Evolutionary conservation across 2,113 vertebrate genomes (phyloP).

Genomic region (Ophthalmolycus amberensis): DNA sequence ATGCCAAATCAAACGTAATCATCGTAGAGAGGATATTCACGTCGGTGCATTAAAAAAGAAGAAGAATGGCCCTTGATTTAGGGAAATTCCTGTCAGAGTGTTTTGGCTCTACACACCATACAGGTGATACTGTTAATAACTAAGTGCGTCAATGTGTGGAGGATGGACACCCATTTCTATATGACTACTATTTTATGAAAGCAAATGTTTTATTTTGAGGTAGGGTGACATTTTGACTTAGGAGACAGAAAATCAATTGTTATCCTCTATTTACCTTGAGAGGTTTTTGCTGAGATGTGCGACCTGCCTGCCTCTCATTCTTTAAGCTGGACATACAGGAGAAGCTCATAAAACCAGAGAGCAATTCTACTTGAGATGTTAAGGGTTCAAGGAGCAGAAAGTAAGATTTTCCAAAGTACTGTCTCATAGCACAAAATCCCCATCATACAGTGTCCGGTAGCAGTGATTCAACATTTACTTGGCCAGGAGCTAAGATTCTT

Average conservation of each 20-base stretch:
- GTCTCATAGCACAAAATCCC: neutral
- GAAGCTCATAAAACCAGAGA: neutral
- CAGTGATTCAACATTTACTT: neutral
- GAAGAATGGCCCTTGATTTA: conserved; percentile 19
- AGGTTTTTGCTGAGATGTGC: neutral
- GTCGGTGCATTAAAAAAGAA: conserved; percentile 8
- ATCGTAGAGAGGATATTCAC: conserved; percentile 29
- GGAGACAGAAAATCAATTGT: neutral
- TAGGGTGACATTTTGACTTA: neutral
- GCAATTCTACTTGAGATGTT: neutral
- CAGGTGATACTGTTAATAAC: neutral
- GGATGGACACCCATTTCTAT: neutral
- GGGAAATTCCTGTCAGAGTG: conserved; percentile 6
- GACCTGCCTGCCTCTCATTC: neutral
- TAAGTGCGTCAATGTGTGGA: neutral
- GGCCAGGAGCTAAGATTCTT: neutral
- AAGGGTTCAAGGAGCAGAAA: conserved; percentile 3
- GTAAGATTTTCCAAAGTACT: neutral
- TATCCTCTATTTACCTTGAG: neutral
- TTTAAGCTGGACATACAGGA: neutral
- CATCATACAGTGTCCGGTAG: neutral
- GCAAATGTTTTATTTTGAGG: neutral
- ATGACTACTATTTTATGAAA: neutral
- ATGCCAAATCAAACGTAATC: conserved; percentile 49
- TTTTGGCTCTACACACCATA: neutral